Base-by-base conservation (phyloP, 2,113 vertebrate species). In the Onychorhynchus coronatus region DNA sequence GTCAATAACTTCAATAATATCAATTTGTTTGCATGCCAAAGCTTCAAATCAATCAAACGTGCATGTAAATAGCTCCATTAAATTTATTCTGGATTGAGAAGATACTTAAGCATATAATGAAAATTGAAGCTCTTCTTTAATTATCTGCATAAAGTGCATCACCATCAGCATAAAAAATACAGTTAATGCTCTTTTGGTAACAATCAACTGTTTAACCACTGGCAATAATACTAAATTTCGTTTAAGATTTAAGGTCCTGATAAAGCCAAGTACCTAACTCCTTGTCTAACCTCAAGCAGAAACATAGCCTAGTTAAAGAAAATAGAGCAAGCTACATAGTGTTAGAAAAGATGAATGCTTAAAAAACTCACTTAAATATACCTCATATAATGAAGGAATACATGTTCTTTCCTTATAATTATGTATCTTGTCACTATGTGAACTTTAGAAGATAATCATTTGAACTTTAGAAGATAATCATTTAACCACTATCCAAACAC, bases 41-140 rank as follows among this genome's bases (percentile, higher is more conserved):
- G 50, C 37, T 96, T 62, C 84, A 97, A 91, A 97, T 97, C 89
- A 97, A 91, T 94, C 89, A 95, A 94, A 97, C 33, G 18, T 95
- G 62, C 62, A 96, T 96, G 55, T 39, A 98, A 97, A 98, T 94
- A 80, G 87, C 73, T 95, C 95, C 83, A 97, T 97, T 97, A 98
- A 94, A 91, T 79, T 81, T 96, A 95, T 96, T 97, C 85, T 97
- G 85, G 59, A 94, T 68, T 88, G 46, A 94, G 88, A 94, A 95
- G 46, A 82, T 87, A 79, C 56, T 97, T 97, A 96, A 96, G 49
- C 3, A 8, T 76, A 74, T 97, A 98, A 97, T 97, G 95, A 96
- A 97, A 98, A 97, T 92, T 96, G 87, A 95, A 98, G 37, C 33
- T 88, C 80, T 97, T 94, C 87, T 97, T 98, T 98, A 97, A 98